Base-by-base conservation (phyloP, 2,888 invertebrate genomes). In the Spodoptera picta region DNA sequence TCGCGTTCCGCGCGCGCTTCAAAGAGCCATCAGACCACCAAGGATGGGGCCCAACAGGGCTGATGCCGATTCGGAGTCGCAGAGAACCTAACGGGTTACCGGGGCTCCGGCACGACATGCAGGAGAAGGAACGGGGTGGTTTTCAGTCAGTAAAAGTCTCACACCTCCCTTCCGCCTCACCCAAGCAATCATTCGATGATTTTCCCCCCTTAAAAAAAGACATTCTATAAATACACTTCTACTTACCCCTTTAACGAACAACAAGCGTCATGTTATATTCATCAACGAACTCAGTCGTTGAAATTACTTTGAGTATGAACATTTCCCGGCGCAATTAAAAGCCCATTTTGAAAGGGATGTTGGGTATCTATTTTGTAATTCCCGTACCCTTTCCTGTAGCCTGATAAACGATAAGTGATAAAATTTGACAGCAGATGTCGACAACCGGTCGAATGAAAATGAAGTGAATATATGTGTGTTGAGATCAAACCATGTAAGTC, bases 341-440 rank as follows among this genome's bases (percentile, higher is more conserved):
- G 48, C 19, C 42, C 42, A 45, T 52, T 64, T 68, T 52, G 19
- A 63, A 66, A 69, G 43, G 61, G 65, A 63, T 52, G 50, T 48
- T 60, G 45, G 41, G 27, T 65, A 60, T 65, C 44, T 68, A 64
- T 75, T 72, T 69, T 55, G 47, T 62, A 54, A 60, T 61, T 46
- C 49, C 12, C 36, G 46, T 53, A 36, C 58, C 51, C 12, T 69
- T 63, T 36, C 14, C 14, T 49, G 44, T 14, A 14, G n/a, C 23
- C 50, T 57, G 31, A 73, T 51, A 75, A 70, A 75, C 59, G 36
- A 53, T 62, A 50, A 51, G 55, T 60, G 70, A 76, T 70, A 65
- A 63, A 75, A 70, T 73, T 61, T 73, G 62, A 67, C 65, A 60
- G 47, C 62, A 64, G 12, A 61, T 41, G 58, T 67, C 60, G 63